Conservation (phyloP, 2,797 vertebrate species). For the Phyllotis vaccarum region DNA sequence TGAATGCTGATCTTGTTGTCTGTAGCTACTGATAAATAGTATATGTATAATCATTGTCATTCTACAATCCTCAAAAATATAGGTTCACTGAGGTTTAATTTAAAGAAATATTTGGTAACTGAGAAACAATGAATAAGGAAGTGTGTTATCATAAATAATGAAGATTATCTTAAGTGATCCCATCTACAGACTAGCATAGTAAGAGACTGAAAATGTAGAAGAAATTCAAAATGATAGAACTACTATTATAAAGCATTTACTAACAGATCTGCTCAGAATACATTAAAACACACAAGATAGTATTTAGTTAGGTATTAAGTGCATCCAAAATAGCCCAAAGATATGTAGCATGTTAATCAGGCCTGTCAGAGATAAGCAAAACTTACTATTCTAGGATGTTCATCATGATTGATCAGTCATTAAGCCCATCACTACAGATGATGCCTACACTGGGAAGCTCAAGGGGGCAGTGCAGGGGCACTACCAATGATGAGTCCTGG, state of each 20-base stretch:
- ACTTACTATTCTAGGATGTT: neutral
- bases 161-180: neutral
- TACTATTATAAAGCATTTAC: neutral
- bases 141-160: slow-evolving; percentile 1
- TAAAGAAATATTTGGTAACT: neutral
- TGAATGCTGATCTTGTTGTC: neutral
- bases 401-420: neutral
- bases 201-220: neutral
- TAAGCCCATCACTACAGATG: neutral
- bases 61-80: neutral
- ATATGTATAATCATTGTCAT: neutral
- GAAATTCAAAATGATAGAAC: neutral
- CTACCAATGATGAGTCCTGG: too few relatives aligned
- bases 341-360: neutral
- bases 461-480: neutral
- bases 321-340: neutral
- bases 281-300: neutral
- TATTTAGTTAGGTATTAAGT: neutral
- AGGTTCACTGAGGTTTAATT: neutral
- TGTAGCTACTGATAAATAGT: slow-evolving; percentile 16
- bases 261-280: neutral
- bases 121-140: neutral
- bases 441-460: neutral
- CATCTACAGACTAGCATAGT: neutral
- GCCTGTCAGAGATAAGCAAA: neutral